These are phyloP conservation scores for Dicyrtoma fusca DNA, from an alignment of 2,888 invertebrate species.

Conservation along the genomic window DNA sequence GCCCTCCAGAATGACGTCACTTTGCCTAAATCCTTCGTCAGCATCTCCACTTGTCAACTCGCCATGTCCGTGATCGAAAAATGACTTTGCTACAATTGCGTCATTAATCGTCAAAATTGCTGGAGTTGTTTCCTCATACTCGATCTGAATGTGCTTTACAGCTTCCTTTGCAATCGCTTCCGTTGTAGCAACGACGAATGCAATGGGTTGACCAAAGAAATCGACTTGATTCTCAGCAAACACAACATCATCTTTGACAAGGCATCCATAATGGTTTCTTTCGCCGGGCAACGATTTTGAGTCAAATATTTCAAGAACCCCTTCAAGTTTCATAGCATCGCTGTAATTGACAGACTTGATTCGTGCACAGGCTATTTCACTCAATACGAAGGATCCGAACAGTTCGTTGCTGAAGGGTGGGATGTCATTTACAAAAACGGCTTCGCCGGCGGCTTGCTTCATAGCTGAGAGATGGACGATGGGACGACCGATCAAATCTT, in stretches of 20 bases:
- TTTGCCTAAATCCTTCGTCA: conserved; percentile 68
- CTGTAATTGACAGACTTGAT: conserved; percentile 78
- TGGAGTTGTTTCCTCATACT: conserved; percentile 77
- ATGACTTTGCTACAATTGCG: conserved; percentile 77
- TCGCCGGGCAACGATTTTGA: no score
- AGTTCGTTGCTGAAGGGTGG: conserved; percentile 75
- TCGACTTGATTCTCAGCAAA: conserved; percentile 76
- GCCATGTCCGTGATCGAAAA: conserved; percentile 60
- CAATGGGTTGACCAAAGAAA: conserved; percentile 80
- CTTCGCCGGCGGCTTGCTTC: conserved; percentile 76
- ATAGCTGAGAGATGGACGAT: conserved; percentile 78
- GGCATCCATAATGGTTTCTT: conserved; percentile 71
- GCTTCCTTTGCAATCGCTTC: conserved; percentile 81
- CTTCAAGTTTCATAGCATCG: no score
- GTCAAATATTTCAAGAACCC: conserved; percentile 69
- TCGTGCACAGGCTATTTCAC: conserved; percentile 75
- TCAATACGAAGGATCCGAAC: conserved; percentile 74
- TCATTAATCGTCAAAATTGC: conserved; percentile 82
- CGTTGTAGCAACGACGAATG: conserved; percentile 77
- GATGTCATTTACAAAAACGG: conserved; percentile 83
- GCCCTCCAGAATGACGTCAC: conserved; percentile 77
- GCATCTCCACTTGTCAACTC: conserved; percentile 64
- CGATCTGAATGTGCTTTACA: conserved; percentile 75
- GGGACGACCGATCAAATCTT: conserved; percentile 80
- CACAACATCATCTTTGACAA: conserved; percentile 80